These are phyloP conservation scores for Linurgus olivaceus DNA, from an alignment of 2,797 vertebrate genomes.

Conservation along the genomic window DNA sequence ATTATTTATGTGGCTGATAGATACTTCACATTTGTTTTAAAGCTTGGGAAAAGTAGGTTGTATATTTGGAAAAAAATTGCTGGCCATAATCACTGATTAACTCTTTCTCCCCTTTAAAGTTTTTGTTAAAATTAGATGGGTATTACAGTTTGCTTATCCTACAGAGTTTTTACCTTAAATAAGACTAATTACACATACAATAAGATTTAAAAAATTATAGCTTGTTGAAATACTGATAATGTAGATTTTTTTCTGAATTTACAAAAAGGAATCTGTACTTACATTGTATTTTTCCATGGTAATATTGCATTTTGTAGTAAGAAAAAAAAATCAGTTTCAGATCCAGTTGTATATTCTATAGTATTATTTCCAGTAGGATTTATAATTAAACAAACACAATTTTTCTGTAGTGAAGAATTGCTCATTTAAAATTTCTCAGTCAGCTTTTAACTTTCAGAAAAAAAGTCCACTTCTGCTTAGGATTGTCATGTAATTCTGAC, in stretches of 20 bases:
- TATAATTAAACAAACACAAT: background rate
- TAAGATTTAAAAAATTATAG: background rate
- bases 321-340: background rate
- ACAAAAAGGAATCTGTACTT: background rate
- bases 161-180: background rate
- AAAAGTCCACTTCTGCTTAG: background rate
- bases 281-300: background rate
- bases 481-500: background rate
- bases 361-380: background rate
- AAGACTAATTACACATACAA: background rate
- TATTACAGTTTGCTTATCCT: background rate
- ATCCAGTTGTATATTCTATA: background rate
- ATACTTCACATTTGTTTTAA: constrained; percentile 5
- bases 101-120: background rate
- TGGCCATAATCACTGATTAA: background rate
- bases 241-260: background rate
- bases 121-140: background rate
- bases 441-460: background rate
- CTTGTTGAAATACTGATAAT: background rate
- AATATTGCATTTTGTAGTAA: background rate
- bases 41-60: background rate
- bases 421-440: background rate
- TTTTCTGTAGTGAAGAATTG: background rate
- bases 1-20: background rate
- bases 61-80: background rate